Conservation (phyloP, 1,140 invertebrate genomes). For the Caenorhabditis inopinata region DNA sequence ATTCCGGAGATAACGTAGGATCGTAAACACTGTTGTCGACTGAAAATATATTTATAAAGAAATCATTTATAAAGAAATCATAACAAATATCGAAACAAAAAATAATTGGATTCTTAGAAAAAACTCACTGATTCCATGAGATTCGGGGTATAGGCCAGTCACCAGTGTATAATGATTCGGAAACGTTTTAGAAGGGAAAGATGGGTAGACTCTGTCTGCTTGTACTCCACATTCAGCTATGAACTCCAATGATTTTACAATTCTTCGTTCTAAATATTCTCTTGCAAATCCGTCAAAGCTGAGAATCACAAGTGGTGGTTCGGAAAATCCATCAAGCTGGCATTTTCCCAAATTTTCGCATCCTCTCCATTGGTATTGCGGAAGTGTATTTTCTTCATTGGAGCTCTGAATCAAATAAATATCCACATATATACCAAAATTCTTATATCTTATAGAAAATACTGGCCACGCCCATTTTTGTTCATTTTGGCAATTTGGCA, state of each 20-base stretch:
- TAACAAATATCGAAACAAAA: too few species aligned
- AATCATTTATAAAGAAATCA: too few species aligned
- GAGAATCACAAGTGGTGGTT: constrained; percentile 36
- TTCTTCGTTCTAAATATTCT: constrained; percentile 38
- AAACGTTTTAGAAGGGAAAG: constrained; percentile 58
- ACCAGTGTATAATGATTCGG: constrained; percentile 69
- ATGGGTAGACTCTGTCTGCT: constrained; percentile 40
- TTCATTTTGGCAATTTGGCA: too few species aligned
- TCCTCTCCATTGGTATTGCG: neutral
- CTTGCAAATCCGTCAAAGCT: constrained; percentile 42
- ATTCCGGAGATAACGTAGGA: constrained; percentile 54
- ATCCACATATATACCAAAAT: too few species aligned
- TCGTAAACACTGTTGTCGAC: constrained; percentile 42
- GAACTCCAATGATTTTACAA: constrained; percentile 25
- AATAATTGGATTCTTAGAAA: neutral
- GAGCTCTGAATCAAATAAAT: too few species aligned
- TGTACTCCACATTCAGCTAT: constrained; percentile 37
- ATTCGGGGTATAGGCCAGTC: constrained; percentile 70
- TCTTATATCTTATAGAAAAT: too few species aligned
- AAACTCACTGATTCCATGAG: constrained; percentile 67
- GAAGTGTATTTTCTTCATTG: too few species aligned
- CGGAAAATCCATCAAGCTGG: constrained; percentile 3
- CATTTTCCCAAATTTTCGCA: constrained; percentile 16
- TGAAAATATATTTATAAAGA: too few species aligned
- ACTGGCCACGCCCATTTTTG: too few species aligned